Conservation (phyloP, 2,888 invertebrate species). For the Sturmia bella region DNA sequence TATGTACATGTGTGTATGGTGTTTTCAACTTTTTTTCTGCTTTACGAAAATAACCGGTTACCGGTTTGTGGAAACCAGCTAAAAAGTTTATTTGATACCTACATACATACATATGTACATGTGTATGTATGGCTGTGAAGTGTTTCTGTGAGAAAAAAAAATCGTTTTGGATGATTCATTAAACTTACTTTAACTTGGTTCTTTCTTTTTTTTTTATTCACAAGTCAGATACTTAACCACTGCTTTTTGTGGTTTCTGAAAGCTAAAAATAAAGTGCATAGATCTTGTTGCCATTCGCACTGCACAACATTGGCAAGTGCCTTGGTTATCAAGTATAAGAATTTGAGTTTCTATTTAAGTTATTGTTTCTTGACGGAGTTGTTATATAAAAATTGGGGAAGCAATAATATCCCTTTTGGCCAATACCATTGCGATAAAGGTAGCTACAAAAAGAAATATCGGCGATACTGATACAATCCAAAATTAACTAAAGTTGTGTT, state of each 20-base stretch:
- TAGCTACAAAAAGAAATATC: no score
- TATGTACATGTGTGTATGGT: conserved; percentile 20
- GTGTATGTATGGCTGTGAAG: not conserved
- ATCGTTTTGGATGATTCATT: conserved; percentile 31
- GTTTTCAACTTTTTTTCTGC: not conserved
- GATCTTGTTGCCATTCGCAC: conserved; percentile 6
- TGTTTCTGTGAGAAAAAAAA: not conserved
- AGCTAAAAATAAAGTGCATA: no score
- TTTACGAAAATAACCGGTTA: conserved; percentile 61
- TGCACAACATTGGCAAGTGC: conserved; percentile 53
- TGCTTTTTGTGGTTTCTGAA: not conserved
- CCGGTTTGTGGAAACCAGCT: conserved; percentile 59
- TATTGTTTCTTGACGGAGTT: no score
- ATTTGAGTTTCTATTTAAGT: no score
- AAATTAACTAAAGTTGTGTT: no score
- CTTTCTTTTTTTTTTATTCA: conserved; percentile 1
- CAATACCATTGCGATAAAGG: no score
- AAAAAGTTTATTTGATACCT: not conserved
- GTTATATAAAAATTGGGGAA: no score
- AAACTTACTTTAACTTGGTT: not conserved
- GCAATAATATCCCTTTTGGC: no score
- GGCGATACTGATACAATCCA: no score
- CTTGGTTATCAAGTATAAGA: conserved; percentile 1
- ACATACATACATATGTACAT: not conserved
- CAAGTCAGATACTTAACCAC: not conserved